A percentile compares a stretch with the other conserved stretches of the same genome.
Conservation (phyloP, 2,888 invertebrate species). For the Chalcosyrphus nemorum region DNA sequence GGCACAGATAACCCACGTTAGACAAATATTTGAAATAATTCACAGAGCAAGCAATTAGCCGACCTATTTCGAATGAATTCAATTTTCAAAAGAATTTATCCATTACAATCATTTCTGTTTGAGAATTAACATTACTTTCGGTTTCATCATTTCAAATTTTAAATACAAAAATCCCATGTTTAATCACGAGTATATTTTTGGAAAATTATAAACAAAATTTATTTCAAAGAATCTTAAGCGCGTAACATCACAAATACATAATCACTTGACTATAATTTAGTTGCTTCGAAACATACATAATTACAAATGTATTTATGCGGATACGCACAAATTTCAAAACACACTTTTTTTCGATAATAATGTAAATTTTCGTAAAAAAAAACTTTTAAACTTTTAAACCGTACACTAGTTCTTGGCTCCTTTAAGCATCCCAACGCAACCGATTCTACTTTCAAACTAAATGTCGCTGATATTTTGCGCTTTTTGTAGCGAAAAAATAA, state of each 20-base stretch:
- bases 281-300: constrained; percentile 8
- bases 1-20: not conserved
- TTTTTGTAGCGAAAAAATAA: constrained; percentile 13
- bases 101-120: constrained; percentile 14
- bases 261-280: not conserved
- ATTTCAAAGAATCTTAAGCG: not conserved
- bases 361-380: constrained; percentile 4
- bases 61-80: constrained; percentile 1
- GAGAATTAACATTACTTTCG: constrained; percentile 9
- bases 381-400: not conserved
- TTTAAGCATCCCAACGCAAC: constrained; percentile 38
- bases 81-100: not conserved
- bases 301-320: constrained; percentile 3
- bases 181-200: constrained; percentile 56
- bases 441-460: constrained; percentile 55
- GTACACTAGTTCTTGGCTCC: not conserved
- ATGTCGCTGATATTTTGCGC: constrained; percentile 25
- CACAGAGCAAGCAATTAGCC: not conserved
- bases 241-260: not conserved
- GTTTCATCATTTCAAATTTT: constrained; percentile 9
- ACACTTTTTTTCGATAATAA: not conserved
- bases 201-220: constrained; percentile 54
- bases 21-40: not conserved
- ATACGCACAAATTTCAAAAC: not conserved
- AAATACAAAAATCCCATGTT: constrained; percentile 32